Conservation (phyloP, 2,797 vertebrate species). For the Hipposideros larvatus region DNA sequence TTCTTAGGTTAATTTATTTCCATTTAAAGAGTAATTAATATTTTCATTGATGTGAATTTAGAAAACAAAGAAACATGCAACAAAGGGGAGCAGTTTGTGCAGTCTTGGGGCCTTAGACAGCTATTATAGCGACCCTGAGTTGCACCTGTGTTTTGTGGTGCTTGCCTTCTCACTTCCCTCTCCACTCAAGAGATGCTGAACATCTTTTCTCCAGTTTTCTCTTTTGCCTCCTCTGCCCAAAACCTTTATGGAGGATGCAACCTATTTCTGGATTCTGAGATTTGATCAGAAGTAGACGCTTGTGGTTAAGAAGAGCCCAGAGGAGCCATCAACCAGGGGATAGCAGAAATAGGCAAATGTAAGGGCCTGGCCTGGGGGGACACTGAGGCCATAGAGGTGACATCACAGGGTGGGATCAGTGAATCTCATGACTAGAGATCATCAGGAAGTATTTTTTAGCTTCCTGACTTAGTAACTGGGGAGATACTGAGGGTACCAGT, state of each 20-base stretch:
- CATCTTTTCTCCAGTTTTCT: neutral
- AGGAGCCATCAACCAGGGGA: neutral
- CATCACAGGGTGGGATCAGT: neutral
- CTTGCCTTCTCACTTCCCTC: neutral
- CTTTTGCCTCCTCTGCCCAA: neutral
- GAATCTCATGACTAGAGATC: neutral
- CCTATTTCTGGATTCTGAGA: neutral
- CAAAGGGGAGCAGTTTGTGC: neutral
- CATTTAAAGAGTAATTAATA: slow-evolving; percentile 76
- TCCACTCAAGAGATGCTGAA: neutral
- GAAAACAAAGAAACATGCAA: slow-evolving; percentile 25
- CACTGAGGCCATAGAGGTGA: neutral
- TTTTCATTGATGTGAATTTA: slow-evolving; percentile 32
- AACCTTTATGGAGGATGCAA: neutral
- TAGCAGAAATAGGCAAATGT: neutral
- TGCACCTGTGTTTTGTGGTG: neutral
- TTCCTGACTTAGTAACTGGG: neutral
- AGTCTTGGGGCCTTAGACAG: neutral
- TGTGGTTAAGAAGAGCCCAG: neutral
- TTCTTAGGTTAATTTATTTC: slow-evolving; percentile 76
- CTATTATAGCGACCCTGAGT: fast-evolving
- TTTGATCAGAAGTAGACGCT: neutral
- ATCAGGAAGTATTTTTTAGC: neutral
- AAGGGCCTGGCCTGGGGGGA: neutral
- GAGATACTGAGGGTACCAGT: neutral